Evolutionary conservation across 2,113 vertebrate species (phyloP).

Genomic region (Pedionomus torquatus): DNA sequence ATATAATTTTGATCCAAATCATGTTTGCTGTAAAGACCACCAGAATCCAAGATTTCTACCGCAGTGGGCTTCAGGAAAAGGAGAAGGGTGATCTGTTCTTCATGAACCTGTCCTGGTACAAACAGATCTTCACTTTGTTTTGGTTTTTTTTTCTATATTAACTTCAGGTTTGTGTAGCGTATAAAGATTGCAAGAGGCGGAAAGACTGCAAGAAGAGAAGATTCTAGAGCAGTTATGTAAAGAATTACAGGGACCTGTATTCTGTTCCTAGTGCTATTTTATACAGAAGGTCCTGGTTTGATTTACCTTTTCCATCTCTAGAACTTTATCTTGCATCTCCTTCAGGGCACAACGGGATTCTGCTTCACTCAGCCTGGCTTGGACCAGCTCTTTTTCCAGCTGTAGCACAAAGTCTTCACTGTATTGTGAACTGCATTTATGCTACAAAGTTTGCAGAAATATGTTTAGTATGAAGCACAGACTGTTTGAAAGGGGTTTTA

Average conservation of each 20-base stretch:
- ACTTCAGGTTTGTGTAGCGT: background rate
- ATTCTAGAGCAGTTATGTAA: background rate
- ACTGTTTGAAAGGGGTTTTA: background rate
- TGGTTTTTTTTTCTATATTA: background rate
- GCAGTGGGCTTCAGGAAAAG: background rate
- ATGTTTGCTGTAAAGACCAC: background rate
- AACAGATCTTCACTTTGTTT: background rate
- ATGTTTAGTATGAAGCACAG: constrained; percentile 48
- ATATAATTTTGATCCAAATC: background rate
- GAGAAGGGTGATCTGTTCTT: background rate
- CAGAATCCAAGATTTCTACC: background rate
- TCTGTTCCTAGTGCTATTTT: background rate
- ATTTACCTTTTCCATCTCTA: constrained; percentile 94
- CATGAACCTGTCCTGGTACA: background rate
- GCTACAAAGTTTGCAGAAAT: constrained; percentile 77
- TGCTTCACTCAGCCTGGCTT: constrained; percentile 93
- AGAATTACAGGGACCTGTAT: background rate
- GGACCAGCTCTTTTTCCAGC: constrained; percentile 93
- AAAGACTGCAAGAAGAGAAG: background rate
- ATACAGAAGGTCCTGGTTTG: background rate
- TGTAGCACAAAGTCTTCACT: constrained; percentile 94
- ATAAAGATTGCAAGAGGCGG: background rate
- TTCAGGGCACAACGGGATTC: constrained; percentile 96
- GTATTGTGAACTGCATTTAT: constrained; percentile 88
- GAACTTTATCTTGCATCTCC: constrained; percentile 98